Base-by-base conservation (phyloP, 2,888 invertebrate species). In the Eupithecia tripunctaria region DNA sequence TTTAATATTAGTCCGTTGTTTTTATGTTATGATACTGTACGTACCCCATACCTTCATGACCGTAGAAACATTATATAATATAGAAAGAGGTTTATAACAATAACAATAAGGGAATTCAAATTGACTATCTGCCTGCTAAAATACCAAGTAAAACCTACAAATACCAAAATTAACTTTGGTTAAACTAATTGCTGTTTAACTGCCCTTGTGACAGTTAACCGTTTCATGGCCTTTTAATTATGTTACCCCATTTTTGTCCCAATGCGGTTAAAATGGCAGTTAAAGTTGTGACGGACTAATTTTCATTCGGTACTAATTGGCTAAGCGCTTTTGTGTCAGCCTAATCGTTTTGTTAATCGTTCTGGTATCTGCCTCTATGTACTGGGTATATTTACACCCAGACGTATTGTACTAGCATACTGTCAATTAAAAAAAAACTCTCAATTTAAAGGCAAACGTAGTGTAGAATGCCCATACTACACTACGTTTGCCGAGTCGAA, bases 211-310 rank as follows among this genome's bases (percentile, higher is more conserved):
- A 76, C 79, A 76, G 81, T 78, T 56, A 72, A 79, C 77, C 74
- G 76, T 81, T 81, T 81, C 79, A 78, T 77, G 80, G 76, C 69
- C 75, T 77, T 78, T 80, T 80, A 79, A 80, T 79, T 80, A 79
- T 77, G 76, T 78, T 72, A 74, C 73, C 72, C 75, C 75, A 76
- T 78, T 80, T 78, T 79, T 80, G 75, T 73, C 72, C 75, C 71
- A 73, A 68, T 71, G 73, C 71, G 72, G 77, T 72, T 63, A 51
- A 65, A 65, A 74, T 68, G 21, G 36, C 51, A 29, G 70, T 18
- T 60, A 69, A 74, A 71, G 51, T 71, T 68, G 65, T 74, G 74
- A 68, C 68, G 15, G 68, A 25, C 68, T 71, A 70, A 74, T 64
- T 73, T 74, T 65, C 27, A 65, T 68, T 70, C 68, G 60, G 21